Percentiles rank a stretch among this genome's conserved stretches.
Evolutionary conservation across 2,113 vertebrate genomes (phyloP).

Genomic region (Microcebus lehilahytsara): DNA sequence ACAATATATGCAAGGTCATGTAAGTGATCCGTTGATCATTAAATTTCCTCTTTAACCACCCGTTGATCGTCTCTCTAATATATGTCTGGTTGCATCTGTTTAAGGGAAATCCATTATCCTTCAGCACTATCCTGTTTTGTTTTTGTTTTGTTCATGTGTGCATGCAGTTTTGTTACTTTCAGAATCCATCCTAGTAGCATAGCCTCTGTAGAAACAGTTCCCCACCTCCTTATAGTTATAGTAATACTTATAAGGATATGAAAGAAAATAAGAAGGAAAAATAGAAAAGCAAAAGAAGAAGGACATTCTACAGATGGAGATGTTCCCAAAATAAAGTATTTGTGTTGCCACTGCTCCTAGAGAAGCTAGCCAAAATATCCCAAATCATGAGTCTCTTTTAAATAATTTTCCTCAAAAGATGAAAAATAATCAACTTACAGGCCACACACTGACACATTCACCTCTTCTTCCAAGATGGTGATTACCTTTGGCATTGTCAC

Average conservation of each 20-base stretch:
- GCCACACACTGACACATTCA: conserved; percentile 62
- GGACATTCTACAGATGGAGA: background rate
- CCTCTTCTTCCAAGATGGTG: conserved; percentile 75
- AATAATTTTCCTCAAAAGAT: background rate
- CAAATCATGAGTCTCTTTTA: background rate
- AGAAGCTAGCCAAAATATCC: background rate
- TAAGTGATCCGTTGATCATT: background rate
- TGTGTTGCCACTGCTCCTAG: background rate
- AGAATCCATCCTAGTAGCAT: background rate
- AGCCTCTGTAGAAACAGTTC: background rate
- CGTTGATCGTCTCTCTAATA: background rate
- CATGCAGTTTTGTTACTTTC: background rate
- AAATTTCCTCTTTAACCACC: background rate
- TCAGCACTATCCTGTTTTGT: background rate
- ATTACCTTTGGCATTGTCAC: conserved; percentile 78
- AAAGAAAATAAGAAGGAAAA: conserved; percentile 27
- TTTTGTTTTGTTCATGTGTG: too few relatives aligned
- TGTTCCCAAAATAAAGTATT: background rate
- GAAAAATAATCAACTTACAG: conserved; percentile 42
- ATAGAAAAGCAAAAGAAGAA: background rate
- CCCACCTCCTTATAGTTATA: background rate
- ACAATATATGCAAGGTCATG: background rate
- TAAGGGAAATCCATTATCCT: background rate
- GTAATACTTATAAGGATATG: background rate
- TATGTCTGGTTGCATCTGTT: background rate